phyloP scores from a whole-genome alignment of 2,797 vertebrate genomes.

The Trachops cirrhosus region DNA sequence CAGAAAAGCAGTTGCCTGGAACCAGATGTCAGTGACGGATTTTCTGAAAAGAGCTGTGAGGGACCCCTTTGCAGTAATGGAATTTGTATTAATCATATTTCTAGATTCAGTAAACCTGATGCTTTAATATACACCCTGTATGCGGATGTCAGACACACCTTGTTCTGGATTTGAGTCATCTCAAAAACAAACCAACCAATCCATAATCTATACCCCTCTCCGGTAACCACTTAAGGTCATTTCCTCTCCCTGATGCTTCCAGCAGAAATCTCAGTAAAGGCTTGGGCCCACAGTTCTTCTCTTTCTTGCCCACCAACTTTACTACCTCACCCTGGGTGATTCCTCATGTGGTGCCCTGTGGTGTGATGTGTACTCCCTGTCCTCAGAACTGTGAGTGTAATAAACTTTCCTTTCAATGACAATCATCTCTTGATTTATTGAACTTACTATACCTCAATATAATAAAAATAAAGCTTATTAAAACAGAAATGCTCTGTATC shows the following conservation, averaged over 20 bases:
- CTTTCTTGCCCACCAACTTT: not conserved
- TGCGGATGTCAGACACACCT: not conserved
- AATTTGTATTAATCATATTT: not conserved
- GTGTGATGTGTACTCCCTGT: not conserved
- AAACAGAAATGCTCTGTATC: not conserved
- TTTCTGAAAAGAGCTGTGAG: not conserved
- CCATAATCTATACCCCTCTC: not conserved
- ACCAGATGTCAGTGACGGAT: not conserved
- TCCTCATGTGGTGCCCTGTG: not conserved
- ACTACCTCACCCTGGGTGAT: not conserved
- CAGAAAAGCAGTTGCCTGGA: not conserved
- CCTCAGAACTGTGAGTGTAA: not conserved
- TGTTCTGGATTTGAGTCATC: not conserved
- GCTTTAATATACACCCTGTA: not conserved
- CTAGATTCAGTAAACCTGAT: not conserved
- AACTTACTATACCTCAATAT: not conserved
- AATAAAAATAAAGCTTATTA: not conserved
- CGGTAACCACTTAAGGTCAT: not conserved
- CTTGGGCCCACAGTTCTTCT: not conserved
- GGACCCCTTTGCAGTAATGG: not conserved
- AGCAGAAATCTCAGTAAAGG: not conserved
- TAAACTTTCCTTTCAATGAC: not conserved
- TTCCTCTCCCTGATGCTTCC: not conserved
- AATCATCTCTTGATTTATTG: not conserved
- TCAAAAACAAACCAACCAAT: not conserved